A percentile compares a stretch with the other conserved stretches of the same genome.
These are phyloP conservation scores for Monoplex corrugatus DNA, from an alignment of 2,888 invertebrate genomes.

Conservation along the genomic window DNA sequence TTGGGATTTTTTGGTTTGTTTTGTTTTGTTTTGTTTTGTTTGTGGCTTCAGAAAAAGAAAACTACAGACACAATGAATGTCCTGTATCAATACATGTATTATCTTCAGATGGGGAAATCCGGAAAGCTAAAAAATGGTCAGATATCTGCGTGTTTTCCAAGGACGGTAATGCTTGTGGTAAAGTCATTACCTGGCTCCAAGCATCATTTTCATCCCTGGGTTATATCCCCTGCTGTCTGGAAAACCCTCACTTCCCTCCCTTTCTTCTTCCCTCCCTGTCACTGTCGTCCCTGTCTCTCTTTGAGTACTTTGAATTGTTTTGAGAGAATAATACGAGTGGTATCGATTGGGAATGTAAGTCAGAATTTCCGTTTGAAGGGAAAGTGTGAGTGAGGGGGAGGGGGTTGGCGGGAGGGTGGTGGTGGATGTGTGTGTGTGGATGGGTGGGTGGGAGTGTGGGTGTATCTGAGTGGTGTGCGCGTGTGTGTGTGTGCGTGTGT, in stretches of 20 bases:
- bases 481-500: neutral
- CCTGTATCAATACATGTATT: too few species aligned
- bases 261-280: neutral
- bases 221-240: neutral
- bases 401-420: neutral
- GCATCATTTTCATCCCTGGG: too few species aligned
- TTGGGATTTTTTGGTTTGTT: too few species aligned
- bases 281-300: neutral
- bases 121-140: too few species aligned
- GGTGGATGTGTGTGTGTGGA: neutral
- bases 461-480: neutral
- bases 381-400: neutral
- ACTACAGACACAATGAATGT: too few species aligned
- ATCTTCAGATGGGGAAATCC: too few species aligned
- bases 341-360: neutral
- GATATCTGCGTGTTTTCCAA: too few species aligned
- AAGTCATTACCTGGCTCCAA: too few species aligned
- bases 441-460: slow-evolving; percentile 21
- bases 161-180: too few species aligned
- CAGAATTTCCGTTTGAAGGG: neutral
- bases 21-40: too few species aligned
- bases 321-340: neutral
- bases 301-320: neutral
- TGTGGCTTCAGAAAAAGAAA: too few species aligned
- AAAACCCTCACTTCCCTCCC: neutral